Evolutionary conservation across 2,888 invertebrate species (phyloP).

Genomic region (Xanthostigma xanthostigma): DNA sequence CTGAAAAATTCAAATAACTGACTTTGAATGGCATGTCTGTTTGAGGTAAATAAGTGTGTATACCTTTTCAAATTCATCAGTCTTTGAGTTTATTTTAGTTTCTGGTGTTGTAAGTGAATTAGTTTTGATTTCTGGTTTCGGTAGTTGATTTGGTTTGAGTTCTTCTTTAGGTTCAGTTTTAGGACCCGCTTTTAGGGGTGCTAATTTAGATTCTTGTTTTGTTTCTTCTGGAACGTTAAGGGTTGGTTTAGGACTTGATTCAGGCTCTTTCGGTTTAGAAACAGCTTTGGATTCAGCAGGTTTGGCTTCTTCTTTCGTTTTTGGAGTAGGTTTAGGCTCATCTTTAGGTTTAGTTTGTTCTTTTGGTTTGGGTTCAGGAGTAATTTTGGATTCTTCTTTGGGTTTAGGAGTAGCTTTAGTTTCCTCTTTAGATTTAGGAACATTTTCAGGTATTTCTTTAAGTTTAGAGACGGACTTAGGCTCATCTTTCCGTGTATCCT

Average conservation of each 20-base stretch:
- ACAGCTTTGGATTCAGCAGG: conserved; percentile 1
- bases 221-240: background rate
- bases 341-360: conserved; percentile 4
- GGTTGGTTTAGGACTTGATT: background rate
- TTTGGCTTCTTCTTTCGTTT: conserved; percentile 4
- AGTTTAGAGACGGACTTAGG: background rate
- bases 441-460: background rate
- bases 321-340: background rate
- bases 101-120: conserved; percentile 7
- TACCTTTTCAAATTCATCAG: background rate
- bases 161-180: conserved; percentile 9
- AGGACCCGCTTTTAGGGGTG: conserved; percentile 8
- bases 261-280: background rate
- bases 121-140: conserved; percentile 7
- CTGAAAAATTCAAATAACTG: too few species aligned
- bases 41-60: background rate
- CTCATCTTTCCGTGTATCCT: background rate
- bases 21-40: too few species aligned
- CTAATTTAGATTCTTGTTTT: background rate
- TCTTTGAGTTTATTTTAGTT: conserved; percentile 10
- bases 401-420: background rate
- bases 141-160: conserved; percentile 1
- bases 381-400: background rate
- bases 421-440: background rate
- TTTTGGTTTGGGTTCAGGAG: conserved; percentile 2